A percentile compares a stretch with the other conserved stretches of the same genome.
Conservation (phyloP, 2,888 invertebrate species). For the Serripes groenlandicus region DNA sequence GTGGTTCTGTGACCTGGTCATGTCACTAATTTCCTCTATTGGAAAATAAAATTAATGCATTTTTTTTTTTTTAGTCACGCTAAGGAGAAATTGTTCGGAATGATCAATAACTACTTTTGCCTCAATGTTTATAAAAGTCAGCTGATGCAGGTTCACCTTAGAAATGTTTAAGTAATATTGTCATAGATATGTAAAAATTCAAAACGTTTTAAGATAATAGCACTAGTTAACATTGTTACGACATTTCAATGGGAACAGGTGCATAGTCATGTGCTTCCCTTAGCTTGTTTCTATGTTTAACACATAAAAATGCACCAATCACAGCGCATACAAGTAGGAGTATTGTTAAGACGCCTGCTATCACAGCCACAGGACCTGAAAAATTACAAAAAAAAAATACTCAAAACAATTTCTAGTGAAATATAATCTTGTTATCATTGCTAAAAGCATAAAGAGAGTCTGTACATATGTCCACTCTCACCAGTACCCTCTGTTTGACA, state of each 20-base stretch:
- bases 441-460: too few species aligned
- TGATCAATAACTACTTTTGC: neutral
- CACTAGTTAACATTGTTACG: neutral
- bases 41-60: too few species aligned
- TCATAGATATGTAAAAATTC: too few species aligned
- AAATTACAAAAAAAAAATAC: neutral
- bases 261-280: slow-evolving; percentile 4
- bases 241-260: slow-evolving; percentile 8
- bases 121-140: neutral
- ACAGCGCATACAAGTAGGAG: neutral
- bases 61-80: too few species aligned
- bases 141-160: neutral
- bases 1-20: too few species aligned
- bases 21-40: too few species aligned
- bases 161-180: neutral
- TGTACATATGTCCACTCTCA: too few species aligned
- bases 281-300: slow-evolving; percentile 6
- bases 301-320: slow-evolving; percentile 12
- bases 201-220: too few species aligned
- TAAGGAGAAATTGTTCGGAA: neutral
- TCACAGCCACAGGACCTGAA: slow-evolving; percentile 12
- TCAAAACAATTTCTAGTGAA: too few species aligned
- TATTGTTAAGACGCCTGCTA: neutral
- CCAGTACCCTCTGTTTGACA: too few species aligned
- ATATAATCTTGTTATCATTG: too few species aligned